Percentiles rank a stretch among this genome's conserved stretches.
These are phyloP conservation scores for Actenoides lindsayi DNA, from an alignment of 2,113 vertebrate genomes.

Conservation along the genomic window DNA sequence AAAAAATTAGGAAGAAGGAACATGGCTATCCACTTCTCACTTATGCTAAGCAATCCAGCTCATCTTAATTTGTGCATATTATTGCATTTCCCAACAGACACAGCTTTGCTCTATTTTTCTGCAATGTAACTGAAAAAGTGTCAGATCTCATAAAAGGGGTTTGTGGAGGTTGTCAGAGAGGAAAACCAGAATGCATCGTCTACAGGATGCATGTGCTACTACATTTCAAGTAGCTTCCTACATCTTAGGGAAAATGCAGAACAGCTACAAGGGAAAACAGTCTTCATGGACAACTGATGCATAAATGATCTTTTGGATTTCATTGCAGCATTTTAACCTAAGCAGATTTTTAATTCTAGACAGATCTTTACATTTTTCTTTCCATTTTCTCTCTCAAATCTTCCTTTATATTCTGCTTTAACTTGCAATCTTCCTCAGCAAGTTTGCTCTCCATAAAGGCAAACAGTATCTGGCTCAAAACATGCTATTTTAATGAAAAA, in stretches of 20 bases:
- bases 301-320: not conserved
- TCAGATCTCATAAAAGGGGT: not conserved
- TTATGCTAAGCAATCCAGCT: not conserved
- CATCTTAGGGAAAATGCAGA: not conserved
- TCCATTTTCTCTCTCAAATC: not conserved
- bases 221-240: not conserved
- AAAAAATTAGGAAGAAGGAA: not conserved
- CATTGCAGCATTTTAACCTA: not conserved
- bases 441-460: not conserved
- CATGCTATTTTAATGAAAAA: not conserved
- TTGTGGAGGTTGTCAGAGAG: not conserved
- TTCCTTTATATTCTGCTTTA: not conserved
- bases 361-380: not conserved
- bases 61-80: not conserved
- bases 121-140: not conserved
- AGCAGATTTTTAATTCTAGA: not conserved
- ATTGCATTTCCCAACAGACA: not conserved
- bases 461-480: not conserved
- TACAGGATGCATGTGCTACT: not conserved
- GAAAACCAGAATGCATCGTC: not conserved
- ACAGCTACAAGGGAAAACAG: not conserved
- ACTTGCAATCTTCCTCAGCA: not conserved
- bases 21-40: not conserved
- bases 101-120: not conserved
- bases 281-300: not conserved